A percentile compares a stretch with the other conserved stretches of the same genome.
These are phyloP conservation scores for Sturnira hondurensis DNA, from an alignment of 2,113 vertebrate genomes.

Conservation along the genomic window DNA sequence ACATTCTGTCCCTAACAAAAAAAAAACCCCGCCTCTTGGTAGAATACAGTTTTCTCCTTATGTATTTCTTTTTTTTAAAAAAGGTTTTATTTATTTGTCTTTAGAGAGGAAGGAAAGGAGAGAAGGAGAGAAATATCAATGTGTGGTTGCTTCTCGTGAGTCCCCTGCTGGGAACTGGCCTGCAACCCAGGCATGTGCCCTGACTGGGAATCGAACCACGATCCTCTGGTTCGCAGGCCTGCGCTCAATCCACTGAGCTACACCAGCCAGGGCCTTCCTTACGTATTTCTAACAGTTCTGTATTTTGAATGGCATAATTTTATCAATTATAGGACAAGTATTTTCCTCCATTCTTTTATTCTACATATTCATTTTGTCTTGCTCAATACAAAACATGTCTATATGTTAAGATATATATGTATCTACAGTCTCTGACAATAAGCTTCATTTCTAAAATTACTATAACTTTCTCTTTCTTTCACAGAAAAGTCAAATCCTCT, in stretches of 20 bases:
- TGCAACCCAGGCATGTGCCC: too few species aligned
- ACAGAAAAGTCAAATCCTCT: neutral
- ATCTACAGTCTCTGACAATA: neutral
- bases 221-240: too few species aligned
- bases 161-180: too few species aligned
- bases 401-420: neutral
- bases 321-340: neutral
- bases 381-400: neutral
- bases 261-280: too few species aligned
- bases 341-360: neutral
- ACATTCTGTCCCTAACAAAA: neutral
- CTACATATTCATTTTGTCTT: neutral
- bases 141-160: too few species aligned
- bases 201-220: too few species aligned
- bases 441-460: neutral
- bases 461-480: neutral
- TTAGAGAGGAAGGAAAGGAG: too few species aligned
- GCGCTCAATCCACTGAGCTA: too few species aligned
- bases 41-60: neutral
- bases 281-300: neutral
- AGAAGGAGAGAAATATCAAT: too few species aligned
- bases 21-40: neutral
- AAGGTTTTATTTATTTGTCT: too few species aligned
- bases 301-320: neutral
- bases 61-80: too few species aligned